Evolutionary conservation across 2,113 vertebrate species (phyloP), one percentile per base, ranked within the genome.

Genomic region (Cromileptes altivelis): DNA sequence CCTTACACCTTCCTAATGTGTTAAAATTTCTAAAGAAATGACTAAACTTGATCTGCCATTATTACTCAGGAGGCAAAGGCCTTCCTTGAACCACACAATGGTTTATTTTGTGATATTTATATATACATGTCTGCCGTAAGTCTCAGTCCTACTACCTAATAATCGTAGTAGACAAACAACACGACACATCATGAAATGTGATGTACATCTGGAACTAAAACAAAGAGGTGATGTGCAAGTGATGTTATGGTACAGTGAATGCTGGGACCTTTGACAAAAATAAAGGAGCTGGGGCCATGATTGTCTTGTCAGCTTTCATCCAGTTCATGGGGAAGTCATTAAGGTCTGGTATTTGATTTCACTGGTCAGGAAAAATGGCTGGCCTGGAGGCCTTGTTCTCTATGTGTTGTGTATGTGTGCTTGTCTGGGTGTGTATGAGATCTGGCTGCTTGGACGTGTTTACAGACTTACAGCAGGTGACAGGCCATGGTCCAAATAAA

Each of bases 221-320:
- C 15, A 45, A 5, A 45, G 3, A 19, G 3, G 14, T 40, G 47
- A 30, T 77, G 53, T 1, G 10, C 49, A 30, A 25, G n/a, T 57
- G 5, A 71, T 42, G 19, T 40, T 12, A 53, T 73, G 33, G 21
- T 30, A 33, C 33, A 61, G 50, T 52, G 67, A 19, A 11, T 47
- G 23, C 30, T 57, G 42, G 37, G 33, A 37, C 19, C 50, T 61
- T 71, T 62, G 25, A 64, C 25, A 52, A 73, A 64, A 58, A n/a
- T 21, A 53, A 55, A 72, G 10, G 33, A 64, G 64, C 14, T 33
- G 9, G 4, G 7, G 42, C 33, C 19, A 57, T 70, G 58, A 80
- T 73, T 78, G 37, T 45, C 23, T 30, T 77, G 69, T 86, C 79
- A 73, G 12, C 37, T 69, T 69, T 15, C 18, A 76, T 69, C 25